Conservation (phyloP, 2,797 vertebrate species). For the Gastrophryne carolinensis region DNA sequence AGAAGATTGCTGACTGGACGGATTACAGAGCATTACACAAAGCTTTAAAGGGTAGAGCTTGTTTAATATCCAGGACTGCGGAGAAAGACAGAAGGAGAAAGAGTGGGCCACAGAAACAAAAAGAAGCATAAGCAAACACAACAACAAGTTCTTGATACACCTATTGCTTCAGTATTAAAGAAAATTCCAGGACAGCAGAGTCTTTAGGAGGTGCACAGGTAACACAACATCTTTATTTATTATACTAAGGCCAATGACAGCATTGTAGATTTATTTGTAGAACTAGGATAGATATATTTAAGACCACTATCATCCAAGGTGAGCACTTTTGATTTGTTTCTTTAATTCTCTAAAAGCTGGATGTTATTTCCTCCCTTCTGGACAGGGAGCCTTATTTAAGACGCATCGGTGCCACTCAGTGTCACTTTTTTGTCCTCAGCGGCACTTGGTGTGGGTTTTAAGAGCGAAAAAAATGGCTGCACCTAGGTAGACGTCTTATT, state of each 20-base stretch:
- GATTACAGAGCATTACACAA: conserved; percentile 46
- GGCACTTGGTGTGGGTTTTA: too few relatives aligned
- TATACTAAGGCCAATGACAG: neutral
- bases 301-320: neutral
- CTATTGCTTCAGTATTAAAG: too few relatives aligned
- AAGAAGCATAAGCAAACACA: neutral
- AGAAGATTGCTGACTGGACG: conserved; percentile 39
- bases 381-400: too few relatives aligned
- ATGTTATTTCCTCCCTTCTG: too few relatives aligned
- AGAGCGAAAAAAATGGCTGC: too few relatives aligned
- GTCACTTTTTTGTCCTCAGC: too few relatives aligned
- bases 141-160: too few relatives aligned
- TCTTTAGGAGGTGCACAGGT: neutral
- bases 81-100: neutral
- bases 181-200: neutral
- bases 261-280: neutral
- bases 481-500: too few relatives aligned
- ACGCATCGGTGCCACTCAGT: too few relatives aligned
- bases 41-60: conserved; percentile 19
- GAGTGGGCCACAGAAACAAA: neutral
- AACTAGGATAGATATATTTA: neutral
- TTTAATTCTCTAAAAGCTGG: too few relatives aligned
- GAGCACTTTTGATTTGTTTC: too few relatives aligned
- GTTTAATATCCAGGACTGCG: neutral
- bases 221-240: neutral